phyloP scores from a whole-genome alignment of 2,113 vertebrate genomes.

The Orientallactaga bullata region DNA sequence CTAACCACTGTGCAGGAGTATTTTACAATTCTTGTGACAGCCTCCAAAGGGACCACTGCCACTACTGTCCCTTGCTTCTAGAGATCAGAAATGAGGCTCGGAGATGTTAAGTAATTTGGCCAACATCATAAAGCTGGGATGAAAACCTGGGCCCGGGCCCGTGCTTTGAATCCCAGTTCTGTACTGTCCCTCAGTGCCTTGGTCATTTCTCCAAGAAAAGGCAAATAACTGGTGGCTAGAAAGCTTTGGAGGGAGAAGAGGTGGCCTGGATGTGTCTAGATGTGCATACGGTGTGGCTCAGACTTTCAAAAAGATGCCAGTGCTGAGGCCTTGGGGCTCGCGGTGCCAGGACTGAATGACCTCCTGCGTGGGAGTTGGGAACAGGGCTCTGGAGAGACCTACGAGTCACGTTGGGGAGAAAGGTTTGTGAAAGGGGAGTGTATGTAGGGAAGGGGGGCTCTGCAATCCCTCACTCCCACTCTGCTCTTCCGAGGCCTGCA shows the following conservation, averaged over 20 bases:
- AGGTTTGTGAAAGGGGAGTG: neutral
- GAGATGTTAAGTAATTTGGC: neutral
- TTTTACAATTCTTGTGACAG: too few relatives aligned
- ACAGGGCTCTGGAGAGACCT: neutral
- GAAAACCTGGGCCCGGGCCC: neutral
- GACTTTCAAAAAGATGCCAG: neutral
- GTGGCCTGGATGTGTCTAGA: fast-evolving
- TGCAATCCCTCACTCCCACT: neutral
- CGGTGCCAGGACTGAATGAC: fast-evolving
- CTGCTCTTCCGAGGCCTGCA: neutral
- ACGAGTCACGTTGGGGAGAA: neutral
- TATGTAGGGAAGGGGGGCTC: too few relatives aligned
- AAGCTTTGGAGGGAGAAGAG: neutral
- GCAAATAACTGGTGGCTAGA: neutral
- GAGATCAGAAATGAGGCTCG: neutral
- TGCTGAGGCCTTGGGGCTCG: neutral
- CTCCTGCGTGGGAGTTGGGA: neutral
- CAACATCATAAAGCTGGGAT: neutral
- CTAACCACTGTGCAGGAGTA: fast-evolving
- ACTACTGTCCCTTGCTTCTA: neutral
- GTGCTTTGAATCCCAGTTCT: neutral
- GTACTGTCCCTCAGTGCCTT: fast-evolving
- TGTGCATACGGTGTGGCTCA: fast-evolving
- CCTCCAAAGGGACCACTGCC: neutral
- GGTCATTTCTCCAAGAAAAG: too few relatives aligned